A percentile compares a stretch with the other conserved stretches of the same genome.
Evolutionary conservation across 2,888 invertebrate species (phyloP).

Genomic region (Sarcophaga carnaria): DNA sequence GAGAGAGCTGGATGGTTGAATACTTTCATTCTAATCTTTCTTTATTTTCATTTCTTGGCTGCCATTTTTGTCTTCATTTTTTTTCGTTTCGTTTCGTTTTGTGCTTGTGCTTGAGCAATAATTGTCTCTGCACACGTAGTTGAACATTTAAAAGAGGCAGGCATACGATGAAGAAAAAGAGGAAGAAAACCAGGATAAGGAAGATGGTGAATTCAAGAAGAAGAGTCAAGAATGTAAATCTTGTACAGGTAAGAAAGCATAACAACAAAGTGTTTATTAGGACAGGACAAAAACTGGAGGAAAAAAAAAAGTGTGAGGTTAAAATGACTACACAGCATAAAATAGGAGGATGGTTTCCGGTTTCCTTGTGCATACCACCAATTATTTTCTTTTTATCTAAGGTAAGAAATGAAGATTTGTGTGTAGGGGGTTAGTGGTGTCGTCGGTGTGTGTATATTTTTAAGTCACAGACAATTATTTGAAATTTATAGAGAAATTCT

Average conservation of each 20-base stretch:
- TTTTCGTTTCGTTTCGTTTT: too few relatives aligned
- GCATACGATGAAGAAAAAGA: background rate
- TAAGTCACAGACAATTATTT: background rate
- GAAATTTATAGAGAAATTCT: background rate
- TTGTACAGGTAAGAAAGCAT: slow-evolving; percentile 21
- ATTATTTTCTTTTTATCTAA: background rate
- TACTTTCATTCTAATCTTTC: too few relatives aligned
- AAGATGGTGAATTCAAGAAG: background rate
- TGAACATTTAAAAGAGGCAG: background rate
- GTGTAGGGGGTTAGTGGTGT: too few relatives aligned
- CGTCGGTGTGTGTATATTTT: too few relatives aligned
- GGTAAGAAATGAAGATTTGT: background rate
- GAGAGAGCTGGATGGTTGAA: too few relatives aligned
- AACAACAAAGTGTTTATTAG: slow-evolving; percentile 7
- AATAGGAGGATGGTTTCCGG: background rate
- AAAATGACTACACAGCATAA: background rate
- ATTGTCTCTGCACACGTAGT: too few relatives aligned
- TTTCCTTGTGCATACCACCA: background rate
- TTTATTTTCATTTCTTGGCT: too few relatives aligned
- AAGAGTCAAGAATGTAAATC: background rate
- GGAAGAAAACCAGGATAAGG: background rate
- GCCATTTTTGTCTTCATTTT: too few relatives aligned
- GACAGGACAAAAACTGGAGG: background rate
- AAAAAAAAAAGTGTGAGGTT: background rate
- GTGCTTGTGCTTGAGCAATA: too few relatives aligned